Percentiles rank a stretch among this genome's conserved stretches.
phyloP scores from a whole-genome alignment of 2,797 vertebrate species.

The Acropternis orthonyx region DNA sequence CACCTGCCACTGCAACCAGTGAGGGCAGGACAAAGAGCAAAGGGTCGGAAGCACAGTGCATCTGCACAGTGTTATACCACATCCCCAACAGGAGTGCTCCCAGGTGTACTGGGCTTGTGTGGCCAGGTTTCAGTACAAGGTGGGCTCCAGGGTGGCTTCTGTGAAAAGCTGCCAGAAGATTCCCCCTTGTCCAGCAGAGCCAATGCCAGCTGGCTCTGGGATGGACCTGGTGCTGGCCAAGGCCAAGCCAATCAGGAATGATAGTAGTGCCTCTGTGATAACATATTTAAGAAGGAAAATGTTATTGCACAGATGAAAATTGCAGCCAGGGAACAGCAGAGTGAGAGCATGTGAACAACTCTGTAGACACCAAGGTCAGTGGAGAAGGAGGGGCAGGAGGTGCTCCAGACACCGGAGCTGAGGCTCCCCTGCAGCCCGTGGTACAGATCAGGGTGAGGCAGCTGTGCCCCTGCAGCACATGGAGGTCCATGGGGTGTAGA shows the following conservation, averaged over 20 bases:
- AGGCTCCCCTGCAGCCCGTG: neutral
- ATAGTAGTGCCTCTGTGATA: neutral
- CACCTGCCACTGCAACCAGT: neutral
- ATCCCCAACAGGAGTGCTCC: rapidly evolving
- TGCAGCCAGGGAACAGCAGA: neutral
- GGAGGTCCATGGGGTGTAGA: neutral
- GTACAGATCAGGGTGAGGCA: neutral
- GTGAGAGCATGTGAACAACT: neutral
- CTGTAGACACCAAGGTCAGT: neutral
- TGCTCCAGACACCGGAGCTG: neutral
- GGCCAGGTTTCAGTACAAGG: neutral
- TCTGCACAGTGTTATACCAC: neutral
- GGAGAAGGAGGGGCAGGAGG: neutral
- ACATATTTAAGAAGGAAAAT: neutral
- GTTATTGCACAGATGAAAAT: neutral
- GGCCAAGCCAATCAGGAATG: neutral
- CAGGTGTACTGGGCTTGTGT: neutral
- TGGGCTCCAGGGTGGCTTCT: neutral
- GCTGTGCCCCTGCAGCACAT: neutral
- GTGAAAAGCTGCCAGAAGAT: neutral
- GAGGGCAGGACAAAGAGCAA: neutral
- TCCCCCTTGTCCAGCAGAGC: too few species aligned
- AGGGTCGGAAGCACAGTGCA: neutral
- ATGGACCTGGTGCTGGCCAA: neutral
- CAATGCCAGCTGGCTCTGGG: neutral